phyloP scores from a whole-genome alignment of 2,888 invertebrate species.

The Plutella xylostella region DNA sequence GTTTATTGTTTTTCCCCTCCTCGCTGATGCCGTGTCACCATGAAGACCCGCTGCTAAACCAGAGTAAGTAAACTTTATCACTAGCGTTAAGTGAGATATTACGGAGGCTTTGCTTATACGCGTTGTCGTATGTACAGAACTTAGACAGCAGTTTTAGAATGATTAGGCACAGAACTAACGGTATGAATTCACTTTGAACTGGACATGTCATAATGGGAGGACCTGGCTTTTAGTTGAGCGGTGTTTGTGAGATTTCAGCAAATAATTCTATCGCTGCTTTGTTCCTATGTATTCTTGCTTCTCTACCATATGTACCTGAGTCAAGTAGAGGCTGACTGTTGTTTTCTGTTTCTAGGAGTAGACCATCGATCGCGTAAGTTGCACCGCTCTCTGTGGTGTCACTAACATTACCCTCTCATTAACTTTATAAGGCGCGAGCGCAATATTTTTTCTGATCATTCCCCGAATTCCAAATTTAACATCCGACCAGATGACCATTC shows the following conservation, averaged over 20 bases:
- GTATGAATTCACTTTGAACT: too few species aligned
- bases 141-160: too few species aligned
- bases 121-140: too few species aligned
- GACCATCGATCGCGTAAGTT: constrained; percentile 71
- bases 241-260: neutral
- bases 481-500: constrained; percentile 39
- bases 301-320: neutral
- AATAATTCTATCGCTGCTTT: constrained; percentile 5
- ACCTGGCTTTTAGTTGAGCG: neutral
- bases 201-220: too few species aligned
- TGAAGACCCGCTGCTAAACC: constrained; percentile 76
- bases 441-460: constrained; percentile 29
- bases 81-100: constrained; percentile 23
- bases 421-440: constrained; percentile 53
- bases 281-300: constrained; percentile 3
- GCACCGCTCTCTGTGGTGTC: constrained; percentile 69
- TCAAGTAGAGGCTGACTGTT: constrained; percentile 62
- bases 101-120: constrained; percentile 51
- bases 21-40: constrained; percentile 47
- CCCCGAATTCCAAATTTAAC: constrained; percentile 31
- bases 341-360: constrained; percentile 72
- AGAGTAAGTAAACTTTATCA: constrained; percentile 68
- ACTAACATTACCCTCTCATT: constrained; percentile 60
- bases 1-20: constrained; percentile 45
- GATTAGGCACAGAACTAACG: neutral